phyloP scores from a whole-genome alignment of 2,113 vertebrate genomes.

The Bos indicus region DNA sequence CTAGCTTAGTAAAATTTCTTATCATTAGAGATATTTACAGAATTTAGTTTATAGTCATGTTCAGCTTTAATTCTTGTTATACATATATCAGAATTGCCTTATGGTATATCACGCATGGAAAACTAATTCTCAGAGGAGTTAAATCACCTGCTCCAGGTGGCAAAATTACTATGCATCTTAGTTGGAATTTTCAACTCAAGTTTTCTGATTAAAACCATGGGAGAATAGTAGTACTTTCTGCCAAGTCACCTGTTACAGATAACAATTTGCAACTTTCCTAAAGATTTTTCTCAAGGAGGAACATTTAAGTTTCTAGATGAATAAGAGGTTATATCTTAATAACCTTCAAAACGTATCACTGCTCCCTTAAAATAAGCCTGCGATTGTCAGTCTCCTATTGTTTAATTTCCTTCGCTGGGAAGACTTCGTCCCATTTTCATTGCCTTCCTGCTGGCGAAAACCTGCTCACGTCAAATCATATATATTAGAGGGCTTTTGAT shows the following conservation, averaged over 20 bases:
- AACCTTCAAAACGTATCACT: constrained; percentile 63
- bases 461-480: constrained; percentile 58
- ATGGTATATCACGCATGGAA: background rate
- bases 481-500: constrained; percentile 45
- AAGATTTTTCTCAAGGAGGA: constrained; percentile 46
- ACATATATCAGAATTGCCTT: background rate
- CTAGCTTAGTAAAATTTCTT: background rate
- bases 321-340: constrained; percentile 53
- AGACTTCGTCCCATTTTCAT: constrained; percentile 65
- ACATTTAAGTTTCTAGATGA: constrained; percentile 39
- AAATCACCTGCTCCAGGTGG: background rate
- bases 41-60: background rate
- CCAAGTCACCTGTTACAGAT: background rate
- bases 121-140: background rate
- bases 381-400: constrained; percentile 59
- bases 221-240: background rate
- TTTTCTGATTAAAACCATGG: background rate
- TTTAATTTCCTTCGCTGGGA: constrained; percentile 60
- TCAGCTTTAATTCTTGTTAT: background rate
- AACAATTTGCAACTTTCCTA: background rate
- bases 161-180: background rate
- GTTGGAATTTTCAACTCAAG: background rate
- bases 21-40: background rate
- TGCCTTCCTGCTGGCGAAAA: constrained; percentile 62
- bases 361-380: constrained; percentile 48